Percentiles rank a stretch among this genome's conserved stretches.
Conservation (phyloP, 2,113 vertebrate species). For the Aptenodytes forsteri region DNA sequence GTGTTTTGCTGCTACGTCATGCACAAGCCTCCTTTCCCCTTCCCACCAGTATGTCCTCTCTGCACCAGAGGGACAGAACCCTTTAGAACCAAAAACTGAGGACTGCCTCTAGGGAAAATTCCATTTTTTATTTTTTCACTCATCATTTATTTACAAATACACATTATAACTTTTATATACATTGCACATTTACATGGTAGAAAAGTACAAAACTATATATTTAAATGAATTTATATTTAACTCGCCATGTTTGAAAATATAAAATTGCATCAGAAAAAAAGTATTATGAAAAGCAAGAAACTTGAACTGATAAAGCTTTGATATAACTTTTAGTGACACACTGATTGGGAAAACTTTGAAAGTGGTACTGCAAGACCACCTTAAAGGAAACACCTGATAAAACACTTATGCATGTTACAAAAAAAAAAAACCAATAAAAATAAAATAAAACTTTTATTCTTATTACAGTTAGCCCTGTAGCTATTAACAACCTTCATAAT, state of each 20-base stretch:
- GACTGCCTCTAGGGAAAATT: slow-evolving; percentile 77
- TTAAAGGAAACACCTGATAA: slow-evolving; percentile 67
- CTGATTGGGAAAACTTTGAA: slow-evolving; percentile 46
- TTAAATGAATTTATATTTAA: slow-evolving; percentile 99
- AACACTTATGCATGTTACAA: not conserved
- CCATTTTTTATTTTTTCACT: slow-evolving; percentile 89
- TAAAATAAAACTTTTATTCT: slow-evolving; percentile 26
- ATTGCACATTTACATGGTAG: slow-evolving; percentile 99
- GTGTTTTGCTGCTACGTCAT: not conserved
- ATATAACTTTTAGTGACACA: slow-evolving; percentile 80
- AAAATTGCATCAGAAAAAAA: slow-evolving; percentile 89
- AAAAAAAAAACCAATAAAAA: not conserved
- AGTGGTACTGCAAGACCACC: slow-evolving; percentile 60
- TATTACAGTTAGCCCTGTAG: slow-evolving; percentile 17
- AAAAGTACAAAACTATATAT: slow-evolving; percentile 99
- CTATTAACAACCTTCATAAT: slow-evolving; percentile 51
- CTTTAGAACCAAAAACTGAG: not conserved
- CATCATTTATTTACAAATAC: slow-evolving; percentile 99
- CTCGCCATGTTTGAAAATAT: slow-evolving; percentile 94
- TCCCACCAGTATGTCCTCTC: not conserved
- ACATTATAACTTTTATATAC: slow-evolving; percentile 99
- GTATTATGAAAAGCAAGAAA: slow-evolving; percentile 87
- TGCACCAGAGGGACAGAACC: not conserved
- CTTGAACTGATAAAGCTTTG: slow-evolving; percentile 85
- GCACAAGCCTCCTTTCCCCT: not conserved